Evolutionary conservation across 2,888 invertebrate genomes (phyloP), one percentile per base, ranked within the genome.

Genomic region (Pterobdella sp.): DNA sequence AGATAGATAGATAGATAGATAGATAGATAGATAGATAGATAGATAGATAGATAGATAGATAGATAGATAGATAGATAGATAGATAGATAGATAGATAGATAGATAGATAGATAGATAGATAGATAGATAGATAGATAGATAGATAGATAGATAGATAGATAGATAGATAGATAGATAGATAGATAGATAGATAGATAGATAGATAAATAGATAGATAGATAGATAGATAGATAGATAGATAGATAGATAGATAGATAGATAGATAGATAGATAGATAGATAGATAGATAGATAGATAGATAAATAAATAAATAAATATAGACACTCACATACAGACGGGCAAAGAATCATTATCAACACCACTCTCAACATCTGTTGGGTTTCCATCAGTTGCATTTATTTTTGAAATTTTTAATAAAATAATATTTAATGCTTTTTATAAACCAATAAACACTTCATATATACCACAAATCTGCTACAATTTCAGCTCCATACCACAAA

Each of bases 281-380:
- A 56, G n/a, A 56, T 26, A 56, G n/a, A 56, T 26, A 56, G n/a
- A 56, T 26, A 56, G n/a, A 56, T 26, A 56, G n/a, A 56, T 26
- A 56, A 22, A 56, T 26, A 56, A 22, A 56, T 26, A 56, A 22
- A 56, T 26, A 56, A 22, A 56, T 26, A 56, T 26, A 56, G n/a
- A 56, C 60, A 56, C 60, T 26, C 60, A 56, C 60, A 56, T 26
- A 56, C 60, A 56, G n/a, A 56, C 60, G 26, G n/a, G 26, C 60
- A 56, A 22, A 56, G n/a, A n/a, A 14, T 42, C 42, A 14, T 42
- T 7, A 42, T 42, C 18, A 18, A 7, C 7, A 14, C 18, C 10
- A 14, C 7, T 42, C 42, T 7, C 42, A 42, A 42, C 42, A 42
- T 18, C 7, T 18, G 10, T 42, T 7, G 10, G 42, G 42, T 42